Evolutionary conservation across 2,888 invertebrate genomes (phyloP), one percentile per base, ranked within the genome.

Genomic region (Zonitis immaculata): DNA sequence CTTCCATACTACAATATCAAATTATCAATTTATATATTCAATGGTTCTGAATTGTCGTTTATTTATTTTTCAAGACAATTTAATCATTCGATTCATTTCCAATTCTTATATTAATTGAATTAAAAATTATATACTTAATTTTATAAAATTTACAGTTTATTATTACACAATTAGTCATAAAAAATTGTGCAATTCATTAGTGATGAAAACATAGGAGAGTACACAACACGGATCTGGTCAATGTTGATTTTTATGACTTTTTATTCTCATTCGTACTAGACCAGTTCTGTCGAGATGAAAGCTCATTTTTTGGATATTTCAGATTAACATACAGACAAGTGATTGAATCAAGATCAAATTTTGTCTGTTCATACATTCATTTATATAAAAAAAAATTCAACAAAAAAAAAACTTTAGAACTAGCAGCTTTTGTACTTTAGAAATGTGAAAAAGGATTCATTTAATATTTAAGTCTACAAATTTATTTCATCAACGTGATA

Each of bases 401-500:
- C 39, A 39, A 39, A 11, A 18, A 39, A 18, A n/a, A n/a, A 18
- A 39, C 3, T 9, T 18, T 66, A 66, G 63, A 61, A 64, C 62
- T 69, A 69, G 68, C 69, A 68, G 69, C 68, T 69, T 71, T 66
- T 68, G 63, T 68, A 67, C 63, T 66, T 61, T 66, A 68, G 67
- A 66, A 56, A 39, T 67, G 60, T 64, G 66, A 67, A 69, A 39
- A 39, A 8, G 7, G 14, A 14, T 62, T 66, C 65, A 65, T 52
- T 56, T 51, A 42, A 16, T 48, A 52, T 63, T n/a, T 52, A 56
- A 52, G 22, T 22, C 7, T n/a, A 28, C n/a, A 28, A 11, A 39
- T 52, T 62, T 61, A 59, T 63, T 67, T 66, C 59, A 61, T 66
- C 56, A 62, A 62, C 60, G 62, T 62, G 63, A 62, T 66, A 64